These are phyloP conservation scores for Trachelus iudaicus DNA, from an alignment of 2,888 invertebrate species.

Conservation along the genomic window DNA sequence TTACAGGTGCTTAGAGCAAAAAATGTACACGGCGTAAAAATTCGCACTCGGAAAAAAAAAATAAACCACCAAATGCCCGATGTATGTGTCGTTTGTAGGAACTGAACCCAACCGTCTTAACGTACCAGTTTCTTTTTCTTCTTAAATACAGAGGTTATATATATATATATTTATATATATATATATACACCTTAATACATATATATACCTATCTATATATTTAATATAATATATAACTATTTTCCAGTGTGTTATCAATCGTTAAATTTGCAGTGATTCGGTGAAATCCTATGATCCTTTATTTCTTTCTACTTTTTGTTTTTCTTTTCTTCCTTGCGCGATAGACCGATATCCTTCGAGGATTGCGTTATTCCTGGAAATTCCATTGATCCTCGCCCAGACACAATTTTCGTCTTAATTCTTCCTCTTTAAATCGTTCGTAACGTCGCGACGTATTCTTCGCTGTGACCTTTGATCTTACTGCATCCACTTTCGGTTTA, in stretches of 20 bases:
- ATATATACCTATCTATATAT: conserved; percentile 9
- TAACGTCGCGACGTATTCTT: not conserved
- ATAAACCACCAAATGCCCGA: conserved; percentile 48
- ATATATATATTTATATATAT: not conserved
- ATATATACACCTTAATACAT: conserved; percentile 3
- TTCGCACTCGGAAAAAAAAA: conserved; percentile 31
- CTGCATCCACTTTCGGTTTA: not conserved
- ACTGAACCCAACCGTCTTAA: conserved; percentile 51
- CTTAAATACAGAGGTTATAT: conserved; percentile 1
- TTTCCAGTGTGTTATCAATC: not conserved
- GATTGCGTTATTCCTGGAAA: no score
- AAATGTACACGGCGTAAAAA: conserved; percentile 42
- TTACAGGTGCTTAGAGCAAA: conserved; percentile 14
- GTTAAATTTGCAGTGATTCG: no score
- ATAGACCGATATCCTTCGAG: not conserved
- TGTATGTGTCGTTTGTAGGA: conserved; percentile 42
- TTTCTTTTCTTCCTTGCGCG: no score
- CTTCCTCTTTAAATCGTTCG: conserved; percentile 8
- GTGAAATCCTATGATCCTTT: not conserved
- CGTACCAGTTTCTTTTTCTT: conserved; percentile 6
- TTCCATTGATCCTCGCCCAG: no score
- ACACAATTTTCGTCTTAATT: not conserved
- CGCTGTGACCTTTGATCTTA: not conserved
- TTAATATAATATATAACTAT: not conserved
- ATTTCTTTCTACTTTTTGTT: no score